Percentiles rank a stretch among this genome's conserved stretches.
These are phyloP conservation scores for Octonoba sinensis DNA, from an alignment of 2,888 invertebrate species.

Conservation along the genomic window DNA sequence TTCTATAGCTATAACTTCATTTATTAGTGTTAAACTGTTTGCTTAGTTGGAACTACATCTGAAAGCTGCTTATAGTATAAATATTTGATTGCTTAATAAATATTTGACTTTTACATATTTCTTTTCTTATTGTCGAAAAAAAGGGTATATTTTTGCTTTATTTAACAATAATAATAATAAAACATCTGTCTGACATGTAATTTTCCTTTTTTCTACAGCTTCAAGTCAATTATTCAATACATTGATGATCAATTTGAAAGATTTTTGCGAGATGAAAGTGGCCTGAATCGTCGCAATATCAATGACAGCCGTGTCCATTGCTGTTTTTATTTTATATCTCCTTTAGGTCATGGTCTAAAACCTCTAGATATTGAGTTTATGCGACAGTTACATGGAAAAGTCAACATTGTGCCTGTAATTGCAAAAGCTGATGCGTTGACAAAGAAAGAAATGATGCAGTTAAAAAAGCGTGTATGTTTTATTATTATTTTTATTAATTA, in stretches of 20 bases:
- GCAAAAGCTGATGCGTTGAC: constrained; percentile 95
- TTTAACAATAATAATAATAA: too few species aligned
- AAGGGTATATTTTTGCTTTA: too few species aligned
- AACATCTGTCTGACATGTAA: too few species aligned
- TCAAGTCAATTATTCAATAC: constrained; percentile 87
- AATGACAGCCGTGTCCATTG: constrained; percentile 97
- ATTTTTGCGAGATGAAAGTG: constrained; percentile 66
- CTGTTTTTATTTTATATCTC: constrained; percentile 97
- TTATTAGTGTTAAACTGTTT: too few species aligned
- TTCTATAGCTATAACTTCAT: too few species aligned
- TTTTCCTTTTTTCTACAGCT: constrained; percentile 36
- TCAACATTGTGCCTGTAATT: constrained; percentile 95
- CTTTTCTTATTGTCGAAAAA: too few species aligned
- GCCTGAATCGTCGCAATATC: constrained; percentile 88
- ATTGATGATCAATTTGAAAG: constrained; percentile 97
- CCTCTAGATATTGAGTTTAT: constrained; percentile 95
- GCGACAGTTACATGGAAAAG: constrained; percentile 94
- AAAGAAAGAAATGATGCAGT: constrained; percentile 87
- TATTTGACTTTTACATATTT: too few species aligned
- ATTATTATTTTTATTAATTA: background rate
- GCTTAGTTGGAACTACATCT: too few species aligned
- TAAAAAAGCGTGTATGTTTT: constrained; percentile 82
- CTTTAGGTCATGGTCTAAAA: constrained; percentile 94
- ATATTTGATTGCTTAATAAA: too few species aligned
- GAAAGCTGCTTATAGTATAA: too few species aligned